Evolutionary conservation across 2,888 invertebrate genomes (phyloP).

Genomic region (Sarcophaga variegata): DNA sequence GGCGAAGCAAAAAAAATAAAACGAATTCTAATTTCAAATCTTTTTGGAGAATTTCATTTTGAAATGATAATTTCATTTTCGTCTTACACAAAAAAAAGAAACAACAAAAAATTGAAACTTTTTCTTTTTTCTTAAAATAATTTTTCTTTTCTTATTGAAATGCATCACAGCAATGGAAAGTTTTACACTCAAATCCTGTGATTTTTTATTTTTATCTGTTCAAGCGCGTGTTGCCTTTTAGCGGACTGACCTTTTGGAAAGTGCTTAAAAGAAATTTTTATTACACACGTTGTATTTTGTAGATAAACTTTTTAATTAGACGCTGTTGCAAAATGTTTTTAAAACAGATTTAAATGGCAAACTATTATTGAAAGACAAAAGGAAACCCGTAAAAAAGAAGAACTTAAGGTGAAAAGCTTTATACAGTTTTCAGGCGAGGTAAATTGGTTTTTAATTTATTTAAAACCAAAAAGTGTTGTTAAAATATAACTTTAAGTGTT

Average conservation of each 20-base stretch:
- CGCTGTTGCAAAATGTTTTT: not conserved
- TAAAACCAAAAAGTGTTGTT: not conserved
- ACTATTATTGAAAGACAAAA: not conserved
- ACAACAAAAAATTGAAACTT: not conserved
- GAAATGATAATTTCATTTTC: not conserved
- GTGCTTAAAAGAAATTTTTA: conserved; percentile 45
- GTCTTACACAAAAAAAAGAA: not conserved
- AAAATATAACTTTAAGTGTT: too few species aligned
- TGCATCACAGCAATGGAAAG: not conserved
- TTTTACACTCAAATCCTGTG: not conserved
- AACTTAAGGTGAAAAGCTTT: not conserved
- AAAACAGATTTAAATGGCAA: not conserved
- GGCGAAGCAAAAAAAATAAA: not conserved
- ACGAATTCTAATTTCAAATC: not conserved
- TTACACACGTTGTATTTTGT: conserved; percentile 54
- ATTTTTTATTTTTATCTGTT: not conserved
- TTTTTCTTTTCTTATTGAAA: not conserved
- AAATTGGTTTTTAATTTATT: not conserved
- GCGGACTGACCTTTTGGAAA: conserved; percentile 11
- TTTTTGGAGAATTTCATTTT: not conserved
- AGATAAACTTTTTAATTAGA: conserved; percentile 61
- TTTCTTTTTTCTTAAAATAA: too few species aligned
- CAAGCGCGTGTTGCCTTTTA: conserved; percentile 9
- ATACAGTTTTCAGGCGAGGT: too few species aligned
- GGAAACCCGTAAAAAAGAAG: not conserved